Evolutionary conservation across 2,888 invertebrate species (phyloP).

Genomic region (Phytoseiulus persimilis): DNA sequence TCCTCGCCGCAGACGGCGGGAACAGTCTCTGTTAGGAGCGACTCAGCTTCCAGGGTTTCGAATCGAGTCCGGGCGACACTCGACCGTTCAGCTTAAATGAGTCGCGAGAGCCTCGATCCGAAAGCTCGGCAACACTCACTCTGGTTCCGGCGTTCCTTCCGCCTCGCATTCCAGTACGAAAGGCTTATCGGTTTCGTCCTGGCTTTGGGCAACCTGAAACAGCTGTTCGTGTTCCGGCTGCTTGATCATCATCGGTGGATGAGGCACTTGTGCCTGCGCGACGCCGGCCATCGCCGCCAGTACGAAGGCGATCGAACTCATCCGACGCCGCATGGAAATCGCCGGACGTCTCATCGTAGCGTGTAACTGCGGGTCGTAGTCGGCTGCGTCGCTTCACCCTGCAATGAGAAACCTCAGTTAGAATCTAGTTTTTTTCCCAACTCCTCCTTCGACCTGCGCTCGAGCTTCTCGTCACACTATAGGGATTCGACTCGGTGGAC

Average conservation of each 20-base stretch:
- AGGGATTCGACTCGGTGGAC: too few relatives aligned
- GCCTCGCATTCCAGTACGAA: constrained; percentile 94
- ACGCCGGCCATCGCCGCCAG: background rate
- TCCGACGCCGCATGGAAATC: background rate
- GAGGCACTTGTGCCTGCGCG: constrained; percentile 49
- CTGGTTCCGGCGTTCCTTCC: constrained; percentile 84
- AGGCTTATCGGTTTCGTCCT: constrained; percentile 77
- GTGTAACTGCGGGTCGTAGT: background rate
- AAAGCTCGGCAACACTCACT: constrained; percentile 57
- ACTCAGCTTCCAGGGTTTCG: background rate
- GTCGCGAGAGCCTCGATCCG: too few relatives aligned
- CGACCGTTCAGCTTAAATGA: background rate
- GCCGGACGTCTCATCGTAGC: background rate
- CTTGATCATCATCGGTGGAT: constrained; percentile 81
- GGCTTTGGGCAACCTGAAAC: constrained; percentile 73
- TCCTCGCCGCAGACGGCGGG: too few relatives aligned
- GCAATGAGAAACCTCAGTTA: background rate
- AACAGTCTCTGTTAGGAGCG: too few relatives aligned
- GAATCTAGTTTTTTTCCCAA: background rate
- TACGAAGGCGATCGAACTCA: background rate
- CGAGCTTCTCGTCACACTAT: too few relatives aligned
- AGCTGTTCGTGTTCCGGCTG: constrained; percentile 83
- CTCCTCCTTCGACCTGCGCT: background rate
- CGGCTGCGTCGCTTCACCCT: background rate
- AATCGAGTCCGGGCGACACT: background rate